These are phyloP conservation scores for Lepidurus arcticus DNA, from an alignment of 1,140 invertebrate genomes.

Conservation along the genomic window DNA sequence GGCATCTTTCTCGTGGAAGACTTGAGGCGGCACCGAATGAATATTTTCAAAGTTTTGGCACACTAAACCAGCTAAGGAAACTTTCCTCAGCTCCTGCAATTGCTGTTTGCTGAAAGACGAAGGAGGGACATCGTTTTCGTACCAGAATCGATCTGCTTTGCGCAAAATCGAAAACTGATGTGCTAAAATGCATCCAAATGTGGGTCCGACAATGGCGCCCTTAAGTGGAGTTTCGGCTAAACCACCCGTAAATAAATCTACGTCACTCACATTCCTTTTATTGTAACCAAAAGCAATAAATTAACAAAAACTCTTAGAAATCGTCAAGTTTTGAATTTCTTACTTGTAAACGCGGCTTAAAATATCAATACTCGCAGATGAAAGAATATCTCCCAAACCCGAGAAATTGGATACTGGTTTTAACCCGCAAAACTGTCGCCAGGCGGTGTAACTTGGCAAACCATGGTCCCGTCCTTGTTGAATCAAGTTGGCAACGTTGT, in stretches of 20 bases:
- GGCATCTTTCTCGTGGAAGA: conserved; percentile 35
- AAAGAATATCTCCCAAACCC: conserved; percentile 48
- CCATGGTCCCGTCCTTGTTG: conserved; percentile 62
- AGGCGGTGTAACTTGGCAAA: conserved; percentile 53
- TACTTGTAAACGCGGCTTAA: conserved; percentile 42
- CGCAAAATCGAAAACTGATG: conserved; percentile 46
- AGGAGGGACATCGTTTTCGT: conserved; percentile 52
- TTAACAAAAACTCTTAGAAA: neutral
- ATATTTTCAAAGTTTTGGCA: conserved; percentile 50
- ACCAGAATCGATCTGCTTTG: conserved; percentile 51
- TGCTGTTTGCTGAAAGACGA: conserved; percentile 51
- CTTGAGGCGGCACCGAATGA: conserved; percentile 32
- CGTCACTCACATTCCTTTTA: conserved; percentile 46
- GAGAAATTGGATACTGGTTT: conserved; percentile 47
- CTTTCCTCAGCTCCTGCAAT: conserved; percentile 53
- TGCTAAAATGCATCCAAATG: conserved; percentile 49
- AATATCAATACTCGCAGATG: conserved; percentile 39
- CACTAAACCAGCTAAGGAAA: conserved; percentile 52
- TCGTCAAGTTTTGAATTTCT: conserved; percentile 20
- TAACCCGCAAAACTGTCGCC: conserved; percentile 53
- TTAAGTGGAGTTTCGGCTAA: conserved; percentile 49
- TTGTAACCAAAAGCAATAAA: neutral
- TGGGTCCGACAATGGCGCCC: conserved; percentile 50
- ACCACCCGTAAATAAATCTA: conserved; percentile 53
- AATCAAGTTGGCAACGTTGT: conserved; percentile 58